These are phyloP conservation scores for Chaenodraco wilsoni DNA, from an alignment of 2,797 vertebrate species.

Conservation along the genomic window DNA sequence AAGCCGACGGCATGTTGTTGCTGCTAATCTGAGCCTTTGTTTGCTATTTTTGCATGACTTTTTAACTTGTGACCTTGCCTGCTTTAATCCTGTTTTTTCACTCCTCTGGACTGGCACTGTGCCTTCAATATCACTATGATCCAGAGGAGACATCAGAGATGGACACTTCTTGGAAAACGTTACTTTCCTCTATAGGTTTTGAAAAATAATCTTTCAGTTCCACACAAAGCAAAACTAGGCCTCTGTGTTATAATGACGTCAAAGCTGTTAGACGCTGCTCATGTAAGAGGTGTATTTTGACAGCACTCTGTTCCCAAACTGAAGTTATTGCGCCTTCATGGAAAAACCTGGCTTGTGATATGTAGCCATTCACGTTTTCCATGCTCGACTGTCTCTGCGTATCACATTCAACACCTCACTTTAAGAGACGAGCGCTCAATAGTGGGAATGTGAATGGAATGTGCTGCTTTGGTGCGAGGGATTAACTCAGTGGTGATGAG, in stretches of 20 bases:
- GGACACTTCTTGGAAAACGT: conserved; percentile 1
- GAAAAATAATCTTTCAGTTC: background rate
- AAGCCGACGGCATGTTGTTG: background rate
- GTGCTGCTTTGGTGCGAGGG: conserved; percentile 21
- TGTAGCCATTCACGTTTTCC: conserved; percentile 29
- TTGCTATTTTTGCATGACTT: conserved; percentile 29
- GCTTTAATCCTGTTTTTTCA: conserved; percentile 6
- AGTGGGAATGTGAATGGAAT: conserved; percentile 43
- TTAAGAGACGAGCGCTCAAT: conserved; percentile 23
- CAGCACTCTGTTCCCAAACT: conserved; percentile 6
- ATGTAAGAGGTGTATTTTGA: conserved; percentile 19
- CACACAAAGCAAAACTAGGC: conserved; percentile 10
- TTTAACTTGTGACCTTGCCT: conserved; percentile 18
- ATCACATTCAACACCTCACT: conserved; percentile 55
- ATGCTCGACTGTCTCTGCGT: conserved; percentile 29
- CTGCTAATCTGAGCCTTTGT: conserved; percentile 37
- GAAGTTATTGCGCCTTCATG: conserved; percentile 39
- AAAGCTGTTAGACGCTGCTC: background rate
- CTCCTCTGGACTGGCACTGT: background rate
- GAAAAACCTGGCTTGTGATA: conserved; percentile 50
- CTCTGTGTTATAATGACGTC: background rate
- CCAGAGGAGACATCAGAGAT: background rate
- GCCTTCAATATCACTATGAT: conserved; percentile 2
- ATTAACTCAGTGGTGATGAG: conserved; percentile 17
- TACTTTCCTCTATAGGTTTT: background rate